Evolutionary conservation across 30 jellyfish, hydroid and myxozoan species (phyloP).

Genomic region (Haliclystus octoradiatus): DNA sequence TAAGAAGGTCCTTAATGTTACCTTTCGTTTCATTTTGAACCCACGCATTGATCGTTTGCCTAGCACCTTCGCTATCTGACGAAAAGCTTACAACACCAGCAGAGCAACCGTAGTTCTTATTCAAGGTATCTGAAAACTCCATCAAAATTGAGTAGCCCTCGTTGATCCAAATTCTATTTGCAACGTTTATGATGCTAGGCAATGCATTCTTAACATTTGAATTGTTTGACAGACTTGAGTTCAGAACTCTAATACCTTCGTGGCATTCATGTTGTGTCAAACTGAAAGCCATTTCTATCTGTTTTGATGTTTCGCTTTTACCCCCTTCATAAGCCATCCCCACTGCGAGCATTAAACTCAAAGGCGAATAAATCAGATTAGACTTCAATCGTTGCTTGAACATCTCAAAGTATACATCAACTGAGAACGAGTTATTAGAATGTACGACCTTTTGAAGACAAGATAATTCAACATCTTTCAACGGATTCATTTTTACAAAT

Average conservation of each 20-base stretch:
- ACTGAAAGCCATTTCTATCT: conserved; percentile 31
- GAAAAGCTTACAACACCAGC: conserved; percentile 38
- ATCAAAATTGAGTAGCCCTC: conserved; percentile 4
- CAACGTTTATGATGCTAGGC: conserved; percentile 11
- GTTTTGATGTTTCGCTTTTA: conserved; percentile 14
- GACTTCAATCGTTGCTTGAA: too few relatives aligned
- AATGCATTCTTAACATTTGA: neutral
- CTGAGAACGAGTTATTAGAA: too few relatives aligned
- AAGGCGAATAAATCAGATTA: conserved; percentile 56
- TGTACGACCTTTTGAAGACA: too few relatives aligned
- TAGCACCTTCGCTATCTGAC: conserved; percentile 23
- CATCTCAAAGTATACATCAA: too few relatives aligned
- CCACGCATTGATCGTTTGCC: conserved; percentile 49
- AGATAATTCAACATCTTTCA: too few relatives aligned
- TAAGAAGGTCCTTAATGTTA: conserved; percentile 39
- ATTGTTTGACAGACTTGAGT: too few relatives aligned
- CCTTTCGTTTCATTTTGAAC: conserved; percentile 36
- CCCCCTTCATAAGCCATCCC: conserved; percentile 58
- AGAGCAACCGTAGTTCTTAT: conserved; percentile 23
- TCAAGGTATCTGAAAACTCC: conserved; percentile 17
- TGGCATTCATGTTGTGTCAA: neutral
- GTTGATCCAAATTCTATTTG: conserved; percentile 55
- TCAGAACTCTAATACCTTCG: neutral
- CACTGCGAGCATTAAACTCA: conserved; percentile 40
- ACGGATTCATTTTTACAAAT: too few relatives aligned